Percentiles rank a stretch among this genome's conserved stretches.
These are phyloP conservation scores for Drosophila borealis DNA, from an alignment of 2,888 invertebrate genomes.

Conservation along the genomic window DNA sequence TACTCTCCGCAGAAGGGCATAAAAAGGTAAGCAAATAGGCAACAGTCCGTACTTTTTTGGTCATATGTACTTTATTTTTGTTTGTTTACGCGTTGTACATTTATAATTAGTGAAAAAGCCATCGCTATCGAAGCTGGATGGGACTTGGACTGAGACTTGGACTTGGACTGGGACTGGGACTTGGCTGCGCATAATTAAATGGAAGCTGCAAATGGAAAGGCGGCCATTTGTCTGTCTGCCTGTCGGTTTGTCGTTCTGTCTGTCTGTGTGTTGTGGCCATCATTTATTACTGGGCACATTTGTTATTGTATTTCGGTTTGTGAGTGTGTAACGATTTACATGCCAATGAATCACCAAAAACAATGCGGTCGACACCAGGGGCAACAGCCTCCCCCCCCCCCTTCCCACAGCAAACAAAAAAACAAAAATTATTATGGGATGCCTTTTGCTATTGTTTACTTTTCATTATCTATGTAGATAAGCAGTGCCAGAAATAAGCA, in stretches of 20 bases:
- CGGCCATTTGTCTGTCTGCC: constrained; percentile 31
- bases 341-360: constrained; percentile 70
- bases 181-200: constrained; percentile 45
- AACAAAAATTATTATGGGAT: constrained; percentile 32
- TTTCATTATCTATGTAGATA: constrained; percentile 79
- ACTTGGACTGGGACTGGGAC: not conserved
- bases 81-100: constrained; percentile 67
- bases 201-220: constrained; percentile 19
- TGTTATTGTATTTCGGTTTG: constrained; percentile 50
- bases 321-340: constrained; percentile 52
- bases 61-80: constrained; percentile 34
- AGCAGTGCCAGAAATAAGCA: constrained; percentile 63
- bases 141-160: not conserved
- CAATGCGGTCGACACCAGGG: not conserved
- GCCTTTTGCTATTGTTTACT: constrained; percentile 65
- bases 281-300: constrained; percentile 53
- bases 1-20: not conserved
- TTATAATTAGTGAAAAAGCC: constrained; percentile 64
- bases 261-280: constrained; percentile 15
- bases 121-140: constrained; percentile 33
- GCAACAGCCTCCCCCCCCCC: not conserved
- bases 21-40: not conserved
- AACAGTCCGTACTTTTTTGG: constrained; percentile 8
- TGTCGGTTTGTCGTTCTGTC: constrained; percentile 5
- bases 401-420: not conserved